These are phyloP conservation scores for Chamaetylas fuelleborni DNA, from an alignment of 2,113 vertebrate genomes.

Conservation along the genomic window DNA sequence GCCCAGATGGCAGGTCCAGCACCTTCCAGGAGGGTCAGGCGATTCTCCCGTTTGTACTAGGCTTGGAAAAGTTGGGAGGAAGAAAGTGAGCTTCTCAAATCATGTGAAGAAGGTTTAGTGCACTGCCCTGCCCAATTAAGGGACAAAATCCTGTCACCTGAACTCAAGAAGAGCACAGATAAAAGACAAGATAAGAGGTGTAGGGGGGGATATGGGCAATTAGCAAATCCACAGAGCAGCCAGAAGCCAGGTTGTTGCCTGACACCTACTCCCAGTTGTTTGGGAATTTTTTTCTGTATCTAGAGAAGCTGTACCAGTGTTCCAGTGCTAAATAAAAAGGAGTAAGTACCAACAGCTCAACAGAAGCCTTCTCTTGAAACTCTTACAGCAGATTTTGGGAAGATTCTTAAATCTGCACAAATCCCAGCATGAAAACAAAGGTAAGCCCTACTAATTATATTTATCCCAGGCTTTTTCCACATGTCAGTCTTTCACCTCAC, in stretches of 20 bases:
- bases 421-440: not conserved
- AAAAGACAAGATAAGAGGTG: not conserved
- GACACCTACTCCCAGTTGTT: not conserved
- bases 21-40: not conserved
- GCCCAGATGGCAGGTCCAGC: not conserved
- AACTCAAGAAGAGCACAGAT: not conserved
- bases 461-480: not conserved
- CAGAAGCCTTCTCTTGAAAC: not conserved
- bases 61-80: not conserved
- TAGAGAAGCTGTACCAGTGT: not conserved
- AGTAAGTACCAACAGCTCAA: not conserved
- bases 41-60: not conserved
- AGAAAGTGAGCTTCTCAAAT: not conserved
- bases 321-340: not conserved
- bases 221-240: not conserved
- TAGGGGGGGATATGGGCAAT: rapidly evolving
- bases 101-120: not conserved
- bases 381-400: not conserved
- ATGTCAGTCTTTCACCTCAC: not conserved
- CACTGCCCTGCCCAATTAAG: not conserved
- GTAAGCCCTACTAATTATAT: not conserved
- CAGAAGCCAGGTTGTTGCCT: not conserved
- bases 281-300: not conserved
- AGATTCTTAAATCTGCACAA: not conserved
- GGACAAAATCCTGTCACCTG: not conserved